These are phyloP conservation scores for Ptychoptera albimana DNA, from an alignment of 2,888 invertebrate genomes.

Conservation along the genomic window DNA sequence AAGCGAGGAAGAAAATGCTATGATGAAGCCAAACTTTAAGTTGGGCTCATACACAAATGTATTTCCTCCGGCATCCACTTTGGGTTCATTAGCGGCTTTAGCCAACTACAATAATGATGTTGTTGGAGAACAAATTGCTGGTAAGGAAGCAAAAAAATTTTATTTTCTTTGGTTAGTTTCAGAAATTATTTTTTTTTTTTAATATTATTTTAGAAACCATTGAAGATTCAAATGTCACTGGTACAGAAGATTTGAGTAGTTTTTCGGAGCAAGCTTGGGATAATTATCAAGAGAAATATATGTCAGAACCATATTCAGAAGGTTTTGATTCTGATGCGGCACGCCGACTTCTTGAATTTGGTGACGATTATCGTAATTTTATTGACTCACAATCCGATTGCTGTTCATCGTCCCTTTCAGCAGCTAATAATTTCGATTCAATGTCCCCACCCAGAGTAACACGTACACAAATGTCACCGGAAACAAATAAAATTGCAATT, in stretches of 20 bases:
- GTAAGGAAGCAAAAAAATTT: not conserved
- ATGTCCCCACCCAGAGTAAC: constrained; percentile 30
- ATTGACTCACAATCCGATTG: constrained; percentile 82
- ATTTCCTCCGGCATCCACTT: constrained; percentile 13
- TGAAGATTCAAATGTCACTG: constrained; percentile 39
- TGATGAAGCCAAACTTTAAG: constrained; percentile 46
- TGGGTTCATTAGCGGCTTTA: constrained; percentile 28
- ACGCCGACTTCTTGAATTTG: constrained; percentile 65
- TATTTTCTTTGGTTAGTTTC: not conserved
- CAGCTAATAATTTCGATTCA: constrained; percentile 36
- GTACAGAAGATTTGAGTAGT: constrained; percentile 60
- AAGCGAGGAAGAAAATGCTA: constrained; percentile 45
- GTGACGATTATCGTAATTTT: constrained; percentile 79
- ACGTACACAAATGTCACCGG: too few relatives aligned
- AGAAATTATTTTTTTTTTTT: constrained; percentile 2
- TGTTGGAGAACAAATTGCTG: not conserved
- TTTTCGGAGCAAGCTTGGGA: constrained; percentile 92
- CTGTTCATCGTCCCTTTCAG: constrained; percentile 62
- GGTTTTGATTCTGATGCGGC: constrained; percentile 72
- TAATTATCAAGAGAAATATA: constrained; percentile 88
- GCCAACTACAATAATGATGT: constrained; percentile 25
- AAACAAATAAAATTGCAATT: too few relatives aligned
- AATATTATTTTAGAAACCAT: constrained; percentile 4
- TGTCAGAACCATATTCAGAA: constrained; percentile 82
- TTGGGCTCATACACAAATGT: constrained; percentile 36